Conservation (phyloP, 1,140 invertebrate genomes). For the Drosophila murphyi region DNA sequence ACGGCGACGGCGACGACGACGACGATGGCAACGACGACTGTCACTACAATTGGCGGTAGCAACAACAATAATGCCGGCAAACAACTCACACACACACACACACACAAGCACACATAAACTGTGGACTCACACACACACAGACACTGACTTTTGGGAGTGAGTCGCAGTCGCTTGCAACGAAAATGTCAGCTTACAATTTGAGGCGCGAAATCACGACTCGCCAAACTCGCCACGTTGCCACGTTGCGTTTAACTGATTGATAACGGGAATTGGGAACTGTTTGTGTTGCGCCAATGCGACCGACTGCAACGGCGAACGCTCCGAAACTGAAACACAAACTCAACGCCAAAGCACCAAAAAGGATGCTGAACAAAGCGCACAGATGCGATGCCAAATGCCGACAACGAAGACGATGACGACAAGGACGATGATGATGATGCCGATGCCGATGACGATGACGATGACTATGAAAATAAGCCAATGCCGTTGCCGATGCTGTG, state of each 20-base stretch:
- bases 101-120: conserved; percentile 12
- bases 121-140: conserved; percentile 19
- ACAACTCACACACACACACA: conserved; percentile 17
- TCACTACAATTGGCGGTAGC: conserved; percentile 64
- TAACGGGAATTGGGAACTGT: conserved; percentile 12
- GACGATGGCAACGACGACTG: conserved; percentile 38
- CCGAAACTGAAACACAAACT: conserved; percentile 65
- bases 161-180: conserved; percentile 44
- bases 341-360: conserved; percentile 17
- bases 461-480: not conserved
- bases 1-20: conserved; percentile 9
- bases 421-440: conserved; percentile 15
- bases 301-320: conserved; percentile 68
- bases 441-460: conserved; percentile 27
- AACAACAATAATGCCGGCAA: conserved; percentile 64
- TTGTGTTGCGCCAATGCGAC: conserved; percentile 44
- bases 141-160: conserved; percentile 18
- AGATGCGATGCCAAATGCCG: conserved; percentile 33
- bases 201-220: conserved; percentile 61
- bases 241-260: conserved; percentile 10
- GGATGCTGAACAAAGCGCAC: conserved; percentile 67
- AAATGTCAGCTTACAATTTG: conserved; percentile 33
- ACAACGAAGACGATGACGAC: conserved; percentile 8
- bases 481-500: conserved; percentile 29
- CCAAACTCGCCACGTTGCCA: conserved; percentile 38